Evolutionary conservation across 2,113 vertebrate genomes (phyloP).

Genomic region (Gambusia holbrooki): DNA sequence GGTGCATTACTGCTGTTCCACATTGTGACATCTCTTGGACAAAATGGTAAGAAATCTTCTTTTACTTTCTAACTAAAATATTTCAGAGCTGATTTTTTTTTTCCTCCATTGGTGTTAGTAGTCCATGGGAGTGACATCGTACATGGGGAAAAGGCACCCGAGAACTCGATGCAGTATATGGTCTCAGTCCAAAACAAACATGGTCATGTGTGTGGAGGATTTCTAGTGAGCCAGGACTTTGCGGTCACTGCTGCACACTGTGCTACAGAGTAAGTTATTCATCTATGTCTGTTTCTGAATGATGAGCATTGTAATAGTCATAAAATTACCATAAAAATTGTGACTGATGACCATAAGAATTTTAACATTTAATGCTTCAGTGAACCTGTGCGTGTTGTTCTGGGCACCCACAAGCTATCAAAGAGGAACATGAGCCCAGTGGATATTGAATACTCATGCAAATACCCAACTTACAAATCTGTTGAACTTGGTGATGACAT

Average conservation of each 20-base stretch:
- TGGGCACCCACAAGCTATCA: constrained; percentile 57
- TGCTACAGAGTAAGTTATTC: neutral
- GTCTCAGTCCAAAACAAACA: constrained; percentile 50
- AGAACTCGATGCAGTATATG: constrained; percentile 77
- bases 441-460: neutral
- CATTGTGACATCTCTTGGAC: constrained; percentile 4
- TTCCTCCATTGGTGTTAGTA: constrained; percentile 5
- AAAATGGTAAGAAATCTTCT: constrained; percentile 12
- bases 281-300: neutral
- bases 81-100: neutral
- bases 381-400: constrained; percentile 20
- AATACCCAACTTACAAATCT: neutral
- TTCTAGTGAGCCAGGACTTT: constrained; percentile 69
- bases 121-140: constrained; percentile 65
- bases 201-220: constrained; percentile 71
- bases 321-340: neutral
- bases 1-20: constrained; percentile 5
- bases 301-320: neutral
- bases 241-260: constrained; percentile 79
- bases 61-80: neutral
- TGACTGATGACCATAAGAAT: neutral
- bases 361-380: neutral
- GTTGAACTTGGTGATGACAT: constrained; percentile 32
- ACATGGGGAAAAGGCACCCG: constrained; percentile 56
- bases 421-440: neutral